Conservation (phyloP, 2,113 vertebrate species). For the Struthio camelus region DNA sequence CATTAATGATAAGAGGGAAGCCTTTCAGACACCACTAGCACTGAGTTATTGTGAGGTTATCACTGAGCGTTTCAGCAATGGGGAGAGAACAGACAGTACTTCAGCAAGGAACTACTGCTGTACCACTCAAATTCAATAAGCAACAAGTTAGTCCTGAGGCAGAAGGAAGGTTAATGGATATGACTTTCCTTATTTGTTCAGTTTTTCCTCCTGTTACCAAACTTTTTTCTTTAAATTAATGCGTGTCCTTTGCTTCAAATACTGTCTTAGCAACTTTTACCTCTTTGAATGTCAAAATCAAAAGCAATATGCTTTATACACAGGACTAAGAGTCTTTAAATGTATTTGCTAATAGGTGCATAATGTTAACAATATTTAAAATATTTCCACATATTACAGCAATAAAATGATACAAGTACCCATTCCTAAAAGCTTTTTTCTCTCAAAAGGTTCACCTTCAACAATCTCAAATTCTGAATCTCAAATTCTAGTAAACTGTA, state of each 20-base stretch:
- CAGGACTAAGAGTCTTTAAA: background rate
- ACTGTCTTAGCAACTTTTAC: background rate
- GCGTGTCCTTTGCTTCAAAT: background rate
- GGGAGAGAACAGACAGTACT: background rate
- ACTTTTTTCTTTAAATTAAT: background rate
- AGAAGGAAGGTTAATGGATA: conserved; percentile 19
- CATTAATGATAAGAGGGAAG: background rate
- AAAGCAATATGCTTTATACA: background rate
- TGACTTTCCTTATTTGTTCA: background rate
- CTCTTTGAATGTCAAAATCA: background rate
- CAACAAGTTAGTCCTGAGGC: background rate
- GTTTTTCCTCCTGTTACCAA: background rate
- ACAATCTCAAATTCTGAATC: conserved; percentile 5
- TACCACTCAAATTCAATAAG: background rate
- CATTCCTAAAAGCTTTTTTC: background rate
- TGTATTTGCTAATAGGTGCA: background rate
- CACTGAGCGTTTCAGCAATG: background rate
- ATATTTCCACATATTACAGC: background rate
- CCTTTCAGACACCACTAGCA: background rate
- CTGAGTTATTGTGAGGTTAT: background rate
- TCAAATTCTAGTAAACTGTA: conserved; percentile 17
- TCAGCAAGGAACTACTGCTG: background rate
- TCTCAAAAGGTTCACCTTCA: conserved; percentile 19
- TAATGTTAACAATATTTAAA: background rate
- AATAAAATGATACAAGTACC: background rate